Conservation (phyloP, 2,888 invertebrate species). For the Gnatocerus cornutus region DNA sequence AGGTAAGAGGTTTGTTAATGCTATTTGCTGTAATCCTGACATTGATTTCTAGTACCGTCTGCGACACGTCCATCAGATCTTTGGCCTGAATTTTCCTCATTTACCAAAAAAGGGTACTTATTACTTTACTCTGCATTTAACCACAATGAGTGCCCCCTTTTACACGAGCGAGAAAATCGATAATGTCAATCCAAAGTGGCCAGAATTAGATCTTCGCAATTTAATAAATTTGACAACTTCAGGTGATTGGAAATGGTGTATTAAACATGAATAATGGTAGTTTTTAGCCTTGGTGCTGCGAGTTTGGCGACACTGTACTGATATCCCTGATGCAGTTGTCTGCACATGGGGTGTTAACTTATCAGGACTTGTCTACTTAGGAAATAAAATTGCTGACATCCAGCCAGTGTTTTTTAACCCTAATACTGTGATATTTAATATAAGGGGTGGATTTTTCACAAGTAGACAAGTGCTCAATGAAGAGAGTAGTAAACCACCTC, state of each 20-base stretch:
- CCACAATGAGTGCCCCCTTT: conserved; percentile 87
- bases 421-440: conserved; percentile 87
- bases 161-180: conserved; percentile 86
- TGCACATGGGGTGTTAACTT: conserved; percentile 91
- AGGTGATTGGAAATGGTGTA: conserved; percentile 48
- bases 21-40: neutral
- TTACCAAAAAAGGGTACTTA: conserved; percentile 75
- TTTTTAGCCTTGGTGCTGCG: conserved; percentile 69
- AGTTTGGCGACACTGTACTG: conserved; percentile 68
- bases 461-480: conserved; percentile 71
- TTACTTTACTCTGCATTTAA: conserved; percentile 87
- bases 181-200: conserved; percentile 86
- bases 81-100: conserved; percentile 76
- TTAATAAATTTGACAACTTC: conserved; percentile 72
- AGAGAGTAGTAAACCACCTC: conserved; percentile 63
- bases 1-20: conserved; percentile 71
- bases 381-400: conserved; percentile 79
- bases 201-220: conserved; percentile 82
- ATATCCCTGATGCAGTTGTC: conserved; percentile 75
- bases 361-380: conserved; percentile 85
- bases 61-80: conserved; percentile 85
- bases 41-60: conserved; percentile 76
- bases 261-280: neutral
- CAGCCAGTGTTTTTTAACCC: conserved; percentile 79
- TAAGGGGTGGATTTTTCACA: conserved; percentile 91